A percentile compares a stretch with the other conserved stretches of the same genome.
These are phyloP conservation scores for Amphiduros pacificus DNA, from an alignment of 2,888 invertebrate genomes.

Conservation along the genomic window DNA sequence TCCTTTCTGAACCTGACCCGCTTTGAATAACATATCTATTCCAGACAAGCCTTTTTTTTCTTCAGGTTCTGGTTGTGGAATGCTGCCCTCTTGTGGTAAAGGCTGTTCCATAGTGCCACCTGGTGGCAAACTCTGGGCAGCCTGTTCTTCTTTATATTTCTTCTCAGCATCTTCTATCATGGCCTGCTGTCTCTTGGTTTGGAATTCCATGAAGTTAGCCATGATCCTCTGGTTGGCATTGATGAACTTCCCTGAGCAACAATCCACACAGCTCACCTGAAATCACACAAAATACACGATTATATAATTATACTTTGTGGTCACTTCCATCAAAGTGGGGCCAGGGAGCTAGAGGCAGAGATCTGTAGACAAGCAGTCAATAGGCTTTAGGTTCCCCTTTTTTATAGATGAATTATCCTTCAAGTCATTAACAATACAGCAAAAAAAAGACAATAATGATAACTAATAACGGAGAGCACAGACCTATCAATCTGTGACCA, in stretches of 20 bases:
- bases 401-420: not conserved
- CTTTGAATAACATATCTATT: not conserved
- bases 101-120: not conserved
- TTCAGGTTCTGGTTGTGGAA: too few relatives aligned
- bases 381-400: not conserved
- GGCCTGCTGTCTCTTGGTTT: slow-evolving; percentile 11
- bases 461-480: too few relatives aligned
- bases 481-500: too few relatives aligned
- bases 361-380: not conserved
- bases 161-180: slow-evolving; percentile 12
- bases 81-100: too few relatives aligned
- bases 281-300: not conserved
- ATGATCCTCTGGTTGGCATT: slow-evolving; percentile 19
- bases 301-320: not conserved
- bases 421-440: too few relatives aligned
- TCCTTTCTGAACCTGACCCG: too few relatives aligned
- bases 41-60: not conserved
- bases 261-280: slow-evolving; percentile 15
- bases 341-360: not conserved
- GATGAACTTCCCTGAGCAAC: slow-evolving; percentile 17
- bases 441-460: too few relatives aligned
- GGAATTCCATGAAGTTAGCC: slow-evolving; percentile 20
- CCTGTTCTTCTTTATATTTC: not conserved
- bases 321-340: too few relatives aligned
- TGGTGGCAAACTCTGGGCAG: not conserved